Evolutionary conservation across 2,113 vertebrate genomes (phyloP), one percentile per base, ranked within the genome.

Genomic region (Oxygymnocypris stewartii): DNA sequence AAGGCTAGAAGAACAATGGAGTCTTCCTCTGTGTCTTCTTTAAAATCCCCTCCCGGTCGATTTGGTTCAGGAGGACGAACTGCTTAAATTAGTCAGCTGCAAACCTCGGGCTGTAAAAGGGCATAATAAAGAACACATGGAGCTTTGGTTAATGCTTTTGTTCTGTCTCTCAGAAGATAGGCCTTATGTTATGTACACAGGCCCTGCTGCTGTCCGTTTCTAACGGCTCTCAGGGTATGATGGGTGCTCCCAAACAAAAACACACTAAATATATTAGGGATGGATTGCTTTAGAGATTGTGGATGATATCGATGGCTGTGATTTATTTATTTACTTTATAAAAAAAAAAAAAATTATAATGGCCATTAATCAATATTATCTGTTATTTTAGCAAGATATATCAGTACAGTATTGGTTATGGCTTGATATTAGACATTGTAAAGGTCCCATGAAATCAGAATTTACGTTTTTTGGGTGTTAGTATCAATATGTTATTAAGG

Each of bases 181-280:
- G 75, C 12, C 35, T 74, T 40, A 28, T 82, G 69, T 57, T 77
- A 20, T n/a, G n/a, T n/a, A n/a, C n/a, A n/a, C n/a, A n/a, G 40
- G 59, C 13, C 31, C 11, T 2, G 44, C 28, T 49, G 14, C 54
- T 88, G 85, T 54, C 79, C 31, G 8, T 12, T 18, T 73, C 74
- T 78, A 61, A 63, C 51, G 84, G 86, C 88, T 88, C 83, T 23
- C 42, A 86, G 84, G 84, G 91, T 89, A 88, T 93, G 92, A 63
- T 44, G 57, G 35, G 79, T 37, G 77, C 31, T 31, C 23, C 13
- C 13, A 31, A 65, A 82, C 35, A 14, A 6, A 67, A 65, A 25
- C 7, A 63, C 14, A 25, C 6, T 65, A 42, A 23, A 65, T 42
- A 40, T 28, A 40, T 81, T 54, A 5, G 40, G 23, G 13, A 42